Evolutionary conservation across 2,888 invertebrate genomes (phyloP), one percentile per base, ranked within the genome.

Genomic region (Diaprepes abbreviatus): DNA sequence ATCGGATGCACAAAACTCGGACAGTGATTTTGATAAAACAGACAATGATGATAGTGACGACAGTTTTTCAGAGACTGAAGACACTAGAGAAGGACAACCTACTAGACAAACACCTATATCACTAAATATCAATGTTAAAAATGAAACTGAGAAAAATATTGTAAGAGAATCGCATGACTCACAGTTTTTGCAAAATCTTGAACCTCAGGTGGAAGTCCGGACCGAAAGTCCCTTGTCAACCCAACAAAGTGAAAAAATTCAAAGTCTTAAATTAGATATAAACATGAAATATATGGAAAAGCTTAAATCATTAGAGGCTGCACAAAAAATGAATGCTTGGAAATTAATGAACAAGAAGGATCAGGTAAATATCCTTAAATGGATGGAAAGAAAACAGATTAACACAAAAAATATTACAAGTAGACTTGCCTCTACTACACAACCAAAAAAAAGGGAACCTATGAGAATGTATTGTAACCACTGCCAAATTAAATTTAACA

Each of bases 401-500:
- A 38, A 50, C 7, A 48, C 57, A 55, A 65, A 35, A 17, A 57
- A 43, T 40, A 14, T 60, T 21, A 48, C 60, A 31, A 52, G 16
- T 12, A 38, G 38, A 19, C 28, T 64, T 16, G 48, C 57, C 9
- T 24, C 36, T 16, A 21, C 10, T 52, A 24, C 19, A 73, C 52
- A 35, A 28, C 35, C 19, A 9, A 71, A 33, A 45, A 60, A 63
- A 21, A 60, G 36, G 17, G 57, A 55, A 31, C 58, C 65, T 9
- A 14, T 40, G 24, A 68, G 43, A 40, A 57, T 63, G 50, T 63
- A 52, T 14, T 77, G 77, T 43, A 72, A 72, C 19, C 70, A 73
- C 36, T 78, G 77, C 31, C 73, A 74, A 10, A 72, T 74, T 28
- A 74, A 73, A 57, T 78, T 76, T 36, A 57, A 54, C 19, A 73